Evolutionary conservation across 2,113 vertebrate genomes (phyloP).

Genomic region (Stercorarius parasiticus): DNA sequence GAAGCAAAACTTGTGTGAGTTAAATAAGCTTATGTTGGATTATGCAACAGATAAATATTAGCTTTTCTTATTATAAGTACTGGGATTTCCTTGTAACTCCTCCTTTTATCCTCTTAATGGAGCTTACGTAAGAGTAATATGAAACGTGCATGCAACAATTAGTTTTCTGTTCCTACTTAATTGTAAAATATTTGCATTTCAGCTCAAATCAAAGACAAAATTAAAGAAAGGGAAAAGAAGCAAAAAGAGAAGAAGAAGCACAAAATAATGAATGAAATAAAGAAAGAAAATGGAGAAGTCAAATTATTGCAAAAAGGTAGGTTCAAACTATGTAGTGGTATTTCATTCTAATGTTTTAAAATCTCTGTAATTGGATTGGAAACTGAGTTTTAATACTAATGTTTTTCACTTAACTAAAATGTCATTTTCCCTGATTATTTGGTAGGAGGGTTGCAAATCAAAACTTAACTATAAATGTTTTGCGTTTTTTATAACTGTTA

Average conservation of each 20-base stretch:
- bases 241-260: slow-evolving; percentile 91
- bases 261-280: slow-evolving; percentile 90
- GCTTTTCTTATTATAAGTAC: slow-evolving; percentile 10
- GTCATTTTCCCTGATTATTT: not conserved
- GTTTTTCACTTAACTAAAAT: not conserved
- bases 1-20: not conserved
- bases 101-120: slow-evolving; percentile 6
- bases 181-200: slow-evolving; percentile 59
- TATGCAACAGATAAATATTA: slow-evolving; percentile 14
- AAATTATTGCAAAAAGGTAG: slow-evolving; percentile 91
- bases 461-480: not conserved
- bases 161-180: slow-evolving; percentile 5
- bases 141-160: not conserved
- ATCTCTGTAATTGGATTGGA: not conserved
- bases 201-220: slow-evolving; percentile 89
- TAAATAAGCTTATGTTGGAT: not conserved
- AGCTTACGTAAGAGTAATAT: not conserved
- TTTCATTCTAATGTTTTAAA: not conserved
- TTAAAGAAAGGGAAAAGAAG: slow-evolving; percentile 84
- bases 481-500: not conserved
- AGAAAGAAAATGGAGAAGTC: slow-evolving; percentile 94
- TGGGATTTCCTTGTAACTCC: slow-evolving; percentile 20
- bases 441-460: not conserved
- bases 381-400: not conserved
- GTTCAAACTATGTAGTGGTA: not conserved